Evolutionary conservation across 2,888 invertebrate species (phyloP), one percentile per base, ranked within the genome.

Genomic region (Aphidoletes aphidimyza): DNA sequence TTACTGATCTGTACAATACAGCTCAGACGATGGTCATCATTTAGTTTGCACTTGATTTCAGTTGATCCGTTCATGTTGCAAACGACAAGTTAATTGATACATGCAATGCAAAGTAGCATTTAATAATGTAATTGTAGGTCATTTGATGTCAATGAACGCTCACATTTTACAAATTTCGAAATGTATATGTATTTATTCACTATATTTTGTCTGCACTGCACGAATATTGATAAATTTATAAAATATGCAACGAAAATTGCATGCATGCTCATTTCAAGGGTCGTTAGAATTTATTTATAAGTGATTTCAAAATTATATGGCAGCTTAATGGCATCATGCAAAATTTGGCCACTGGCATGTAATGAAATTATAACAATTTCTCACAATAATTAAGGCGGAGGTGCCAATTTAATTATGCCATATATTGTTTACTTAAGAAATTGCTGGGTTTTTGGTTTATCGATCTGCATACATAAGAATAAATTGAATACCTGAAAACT

Each of bases 71-170:
- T 69, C 3, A 17, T 69, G 14, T 69, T 30, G 14, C 54, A 69
- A 69, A 69, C 30, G 8, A 69, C 30, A 14, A 69, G 30, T 30
- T 30, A 69, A 69, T 69, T 30, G 30, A 69, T 69, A 47, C 19
- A 69, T 69, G 69, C 69, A 69, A 69, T 30, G 69, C 69, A 69
- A 69, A 69, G 26, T 69, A 30, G 69, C 34, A 69, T 69, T 69
- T 69, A 69, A 69, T 69, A 69, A 69, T 69, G 26, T 69, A 69
- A 69, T 69, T 69, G 69, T 69, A 69, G 69, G 30, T 30, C 30
- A 69, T 69, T 69, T 30, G 69, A 69, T 69, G 69, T 34, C 34
- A 30, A 30, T 30, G 69, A 69, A 69, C n/a, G 69, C 30, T n/a
- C 34, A 69, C 30, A 9, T 5, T 30, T 30, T 30, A 17, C 11